Evolutionary conservation across 2,888 invertebrate species (phyloP).

Genomic region (Vandiemenella viatica): DNA sequence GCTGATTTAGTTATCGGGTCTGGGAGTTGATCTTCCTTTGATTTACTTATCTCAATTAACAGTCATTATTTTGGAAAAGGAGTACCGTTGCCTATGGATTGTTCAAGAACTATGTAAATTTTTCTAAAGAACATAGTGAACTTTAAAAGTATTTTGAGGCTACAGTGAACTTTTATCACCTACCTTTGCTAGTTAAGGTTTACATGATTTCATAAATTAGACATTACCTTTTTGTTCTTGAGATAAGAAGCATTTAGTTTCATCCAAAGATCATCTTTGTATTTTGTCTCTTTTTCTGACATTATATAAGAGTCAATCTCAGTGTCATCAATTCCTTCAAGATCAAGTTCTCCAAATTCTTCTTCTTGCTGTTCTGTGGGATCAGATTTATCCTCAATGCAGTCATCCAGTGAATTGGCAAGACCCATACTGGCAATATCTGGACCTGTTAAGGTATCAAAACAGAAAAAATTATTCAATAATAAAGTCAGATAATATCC

Average conservation of each 20-base stretch:
- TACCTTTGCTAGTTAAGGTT: too few species aligned
- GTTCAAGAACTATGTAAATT: too few species aligned
- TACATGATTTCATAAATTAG: too few species aligned
- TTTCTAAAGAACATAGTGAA: too few species aligned
- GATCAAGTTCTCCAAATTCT: constrained; percentile 42
- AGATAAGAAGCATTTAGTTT: constrained; percentile 76
- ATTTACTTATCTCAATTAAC: too few species aligned
- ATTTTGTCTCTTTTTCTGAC: constrained; percentile 59
- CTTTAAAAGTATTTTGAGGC: too few species aligned
- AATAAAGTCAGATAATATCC: not conserved
- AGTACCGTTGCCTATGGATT: too few species aligned
- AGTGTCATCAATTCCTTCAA: constrained; percentile 68
- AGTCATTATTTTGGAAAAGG: too few species aligned
- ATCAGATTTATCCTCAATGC: constrained; percentile 16
- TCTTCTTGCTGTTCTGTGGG: constrained; percentile 12
- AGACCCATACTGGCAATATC: constrained; percentile 62
- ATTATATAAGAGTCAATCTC: constrained; percentile 81
- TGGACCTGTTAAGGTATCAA: constrained; percentile 25
- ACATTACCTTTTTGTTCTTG: constrained; percentile 55
- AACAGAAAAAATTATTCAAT: constrained; percentile 6
- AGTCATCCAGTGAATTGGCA: constrained; percentile 36
- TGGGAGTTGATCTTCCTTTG: too few species aligned
- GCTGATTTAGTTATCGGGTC: too few species aligned
- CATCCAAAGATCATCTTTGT: constrained; percentile 79
- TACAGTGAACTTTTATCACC: too few species aligned